Evolutionary conservation across 92 coral and sea anemone genomes (phyloP).

Genomic region (Parazoanthus swiftii): DNA sequence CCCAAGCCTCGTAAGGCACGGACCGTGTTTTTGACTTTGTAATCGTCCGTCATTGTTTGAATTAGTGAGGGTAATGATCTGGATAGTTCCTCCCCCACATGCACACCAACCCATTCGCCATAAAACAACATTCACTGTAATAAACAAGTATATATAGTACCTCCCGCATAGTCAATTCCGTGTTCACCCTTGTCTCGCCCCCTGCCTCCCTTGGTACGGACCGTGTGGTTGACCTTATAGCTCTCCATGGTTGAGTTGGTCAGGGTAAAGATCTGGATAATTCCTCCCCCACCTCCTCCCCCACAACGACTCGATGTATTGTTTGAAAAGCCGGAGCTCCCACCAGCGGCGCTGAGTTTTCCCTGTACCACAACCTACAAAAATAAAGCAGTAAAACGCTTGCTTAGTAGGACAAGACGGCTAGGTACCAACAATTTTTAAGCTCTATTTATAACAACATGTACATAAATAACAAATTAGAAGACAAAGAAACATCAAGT

Average conservation of each 20-base stretch:
- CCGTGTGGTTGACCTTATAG: neutral
- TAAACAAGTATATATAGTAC: neutral
- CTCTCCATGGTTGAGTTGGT: neutral
- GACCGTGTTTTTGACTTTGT: neutral
- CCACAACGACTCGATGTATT: conserved; percentile 30
- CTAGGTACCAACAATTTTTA: no score
- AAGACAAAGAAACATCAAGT: no score
- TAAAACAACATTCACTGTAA: neutral
- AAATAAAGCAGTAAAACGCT: neutral
- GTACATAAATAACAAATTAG: no score
- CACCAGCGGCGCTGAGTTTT: conserved; percentile 24
- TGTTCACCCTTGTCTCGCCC: conserved; percentile 31
- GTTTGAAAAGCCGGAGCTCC: conserved; percentile 23
- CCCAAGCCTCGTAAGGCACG: conserved; percentile 31
- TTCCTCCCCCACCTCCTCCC: conserved; percentile 44
- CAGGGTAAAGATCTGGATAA: conserved; percentile 35
- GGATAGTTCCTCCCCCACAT: conserved; percentile 28
- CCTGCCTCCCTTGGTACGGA: conserved; percentile 36
- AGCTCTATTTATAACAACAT: no score
- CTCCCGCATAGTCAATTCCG: conserved; percentile 38
- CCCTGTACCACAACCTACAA: conserved; percentile 20
- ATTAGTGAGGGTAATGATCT: conserved; percentile 15
- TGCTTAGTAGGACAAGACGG: neutral
- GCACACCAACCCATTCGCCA: neutral
- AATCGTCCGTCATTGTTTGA: neutral